Conservation (phyloP, 2,888 invertebrate genomes). For the Pyrocoelia pectoralis region DNA sequence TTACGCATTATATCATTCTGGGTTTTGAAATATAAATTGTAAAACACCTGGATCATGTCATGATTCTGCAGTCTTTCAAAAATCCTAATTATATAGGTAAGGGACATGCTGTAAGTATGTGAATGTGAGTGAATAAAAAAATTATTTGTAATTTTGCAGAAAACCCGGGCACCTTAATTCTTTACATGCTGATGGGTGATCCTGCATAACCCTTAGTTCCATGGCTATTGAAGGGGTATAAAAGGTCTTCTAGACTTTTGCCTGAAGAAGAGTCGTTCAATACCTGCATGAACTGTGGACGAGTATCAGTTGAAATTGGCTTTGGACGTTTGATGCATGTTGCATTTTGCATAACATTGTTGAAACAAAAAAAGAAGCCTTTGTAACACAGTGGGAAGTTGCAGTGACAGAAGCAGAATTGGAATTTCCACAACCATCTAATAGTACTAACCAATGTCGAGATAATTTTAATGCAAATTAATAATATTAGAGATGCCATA, state of each 20-base stretch:
- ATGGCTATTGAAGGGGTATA: not conserved
- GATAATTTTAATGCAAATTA: slow-evolving; percentile 8
- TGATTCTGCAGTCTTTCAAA: too few relatives aligned
- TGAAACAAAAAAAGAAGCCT: not conserved
- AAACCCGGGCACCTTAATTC: not conserved
- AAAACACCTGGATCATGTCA: too few relatives aligned
- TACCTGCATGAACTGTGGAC: not conserved
- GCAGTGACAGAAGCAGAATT: slow-evolving; percentile 7
- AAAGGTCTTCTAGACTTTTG: not conserved
- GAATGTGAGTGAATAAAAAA: slow-evolving; percentile 1
- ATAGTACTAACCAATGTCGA: not conserved
- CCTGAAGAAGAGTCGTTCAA: slow-evolving; percentile 6
- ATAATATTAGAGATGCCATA: not conserved
- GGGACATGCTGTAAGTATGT: too few relatives aligned
- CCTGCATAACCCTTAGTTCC: not conserved
- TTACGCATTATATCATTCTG: too few relatives aligned
- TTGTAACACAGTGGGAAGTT: slow-evolving; percentile 2
- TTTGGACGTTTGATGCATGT: not conserved
- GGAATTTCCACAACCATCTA: not conserved
- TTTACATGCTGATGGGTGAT: not conserved
- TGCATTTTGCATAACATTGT: not conserved
- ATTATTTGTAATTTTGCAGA: slow-evolving; percentile 3
- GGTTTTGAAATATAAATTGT: too few relatives aligned
- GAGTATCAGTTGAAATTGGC: not conserved
- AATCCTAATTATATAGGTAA: too few relatives aligned